Evolutionary conservation across 1,140 invertebrate genomes (phyloP), one percentile per base, ranked within the genome.

Genomic region (Chlorops oryzae): DNA sequence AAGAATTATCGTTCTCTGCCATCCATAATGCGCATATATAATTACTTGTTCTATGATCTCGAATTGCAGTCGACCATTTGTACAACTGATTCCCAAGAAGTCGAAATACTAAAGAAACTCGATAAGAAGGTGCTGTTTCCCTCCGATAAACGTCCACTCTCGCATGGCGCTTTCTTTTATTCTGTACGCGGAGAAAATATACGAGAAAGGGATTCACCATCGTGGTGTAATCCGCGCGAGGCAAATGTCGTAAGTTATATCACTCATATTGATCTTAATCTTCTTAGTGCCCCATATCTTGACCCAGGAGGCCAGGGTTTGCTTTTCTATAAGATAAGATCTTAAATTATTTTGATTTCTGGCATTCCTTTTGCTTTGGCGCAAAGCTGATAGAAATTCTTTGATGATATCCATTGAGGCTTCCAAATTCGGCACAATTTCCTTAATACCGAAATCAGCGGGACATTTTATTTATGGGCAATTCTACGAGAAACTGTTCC

Each of bases 221-320:
- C 85, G 1, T 94, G 87, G 87, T 94, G 84, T 59, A 96, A 96
- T 75, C 81, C 81, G 1, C 78, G 84, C 53, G 92, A 96, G 77
- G 86, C 84, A 0, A 77, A 83, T 2, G 83, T 85, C 74, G 77
- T 88, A 3, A 76, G 80, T 35, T 5, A 51, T 66, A 76, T 15
- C 3, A 15, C 18, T 35, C 18, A 10, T 32, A 9, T 5, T 35
- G 10, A 13, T 3, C 3, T 3, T 35, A 9, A 15, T 35, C 13
- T 15, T 25, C 28, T 44, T 7, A 10, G 24, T 44, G 24, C 18
- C 22, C n/a, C n/a, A n/a, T n/a, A n/a, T n/a, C n/a, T n/a, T n/a
- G n/a, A n/a, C n/a, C n/a, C n/a, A n/a, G n/a, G n/a, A n/a, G n/a
- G n/a, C n/a, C n/a, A n/a, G n/a, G n/a, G n/a, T n/a, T n/a, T n/a